These are phyloP conservation scores for Muschampia plurimacula DNA, from an alignment of 2,888 invertebrate species.

Conservation along the genomic window DNA sequence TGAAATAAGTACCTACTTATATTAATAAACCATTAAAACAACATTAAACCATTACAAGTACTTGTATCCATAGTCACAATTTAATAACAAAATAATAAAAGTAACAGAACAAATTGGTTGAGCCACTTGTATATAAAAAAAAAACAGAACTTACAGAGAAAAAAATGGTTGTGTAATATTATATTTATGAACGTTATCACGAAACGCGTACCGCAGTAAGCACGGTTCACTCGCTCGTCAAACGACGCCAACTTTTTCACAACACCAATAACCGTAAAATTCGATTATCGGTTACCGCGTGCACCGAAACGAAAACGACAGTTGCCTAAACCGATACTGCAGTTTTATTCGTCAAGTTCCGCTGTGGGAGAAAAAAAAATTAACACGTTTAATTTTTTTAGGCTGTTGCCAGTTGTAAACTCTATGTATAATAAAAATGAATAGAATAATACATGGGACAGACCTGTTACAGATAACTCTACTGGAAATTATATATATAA, in stretches of 20 bases:
- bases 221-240: conserved; percentile 31
- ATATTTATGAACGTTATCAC: conserved; percentile 32
- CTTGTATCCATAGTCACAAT: background rate
- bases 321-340: conserved; percentile 55
- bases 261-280: conserved; percentile 76
- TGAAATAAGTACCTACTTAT: background rate
- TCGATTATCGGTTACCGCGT: conserved; percentile 69
- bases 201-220: conserved; percentile 32
- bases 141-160: conserved; percentile 4
- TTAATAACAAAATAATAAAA: background rate
- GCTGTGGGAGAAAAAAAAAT: background rate
- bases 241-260: conserved; percentile 56
- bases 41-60: background rate
- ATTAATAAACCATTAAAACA: background rate
- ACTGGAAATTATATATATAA: no score
- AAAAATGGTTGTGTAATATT: conserved; percentile 18
- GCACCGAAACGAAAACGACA: conserved; percentile 69
- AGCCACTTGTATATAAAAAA: background rate
- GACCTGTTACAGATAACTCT: no score
- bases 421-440: background rate
- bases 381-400: background rate
- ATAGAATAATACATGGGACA: no score
- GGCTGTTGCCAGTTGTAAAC: background rate
- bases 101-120: background rate
- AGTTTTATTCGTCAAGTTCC: conserved; percentile 31